Evolutionary conservation across 2,888 invertebrate genomes (phyloP).

Genomic region (Conomelus anceps): DNA sequence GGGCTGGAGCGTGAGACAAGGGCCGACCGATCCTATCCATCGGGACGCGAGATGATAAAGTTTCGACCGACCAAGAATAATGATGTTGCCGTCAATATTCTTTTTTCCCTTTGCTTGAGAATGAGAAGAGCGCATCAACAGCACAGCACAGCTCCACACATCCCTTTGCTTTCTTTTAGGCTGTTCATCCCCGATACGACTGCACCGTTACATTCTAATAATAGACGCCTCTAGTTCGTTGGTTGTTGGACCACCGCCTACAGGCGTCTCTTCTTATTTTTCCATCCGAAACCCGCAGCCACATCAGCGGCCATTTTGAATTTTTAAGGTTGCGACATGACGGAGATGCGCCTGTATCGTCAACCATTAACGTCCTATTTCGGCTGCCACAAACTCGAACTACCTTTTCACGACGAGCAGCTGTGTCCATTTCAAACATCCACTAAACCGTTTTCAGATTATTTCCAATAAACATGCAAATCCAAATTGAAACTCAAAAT

Average conservation of each 20-base stretch:
- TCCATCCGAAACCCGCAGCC: not conserved
- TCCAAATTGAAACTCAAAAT: not conserved
- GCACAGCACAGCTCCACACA: not conserved
- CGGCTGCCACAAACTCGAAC: not conserved
- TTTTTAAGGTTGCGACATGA: not conserved
- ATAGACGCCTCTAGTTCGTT: not conserved
- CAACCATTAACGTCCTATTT: not conserved
- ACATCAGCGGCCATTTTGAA: not conserved
- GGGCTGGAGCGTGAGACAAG: not conserved
- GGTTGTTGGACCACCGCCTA: not conserved
- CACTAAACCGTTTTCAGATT: not conserved
- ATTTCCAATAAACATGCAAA: not conserved
- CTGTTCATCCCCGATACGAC: too few relatives aligned
- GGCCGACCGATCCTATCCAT: not conserved
- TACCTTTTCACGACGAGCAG: too few relatives aligned
- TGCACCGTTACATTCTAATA: not conserved
- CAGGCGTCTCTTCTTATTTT: not conserved
- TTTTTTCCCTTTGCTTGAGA: slow-evolving; percentile 4
- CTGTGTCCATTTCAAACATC: not conserved
- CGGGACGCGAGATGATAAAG: slow-evolving; percentile 3
- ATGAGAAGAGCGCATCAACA: not conserved
- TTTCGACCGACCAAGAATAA: slow-evolving; percentile 1
- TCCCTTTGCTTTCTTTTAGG: not conserved
- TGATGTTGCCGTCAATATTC: not conserved
- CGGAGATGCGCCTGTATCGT: not conserved